Percentiles rank a stretch among this genome's conserved stretches.
phyloP scores from a whole-genome alignment of 2,888 invertebrate genomes.

The Drosophila algonquin region DNA sequence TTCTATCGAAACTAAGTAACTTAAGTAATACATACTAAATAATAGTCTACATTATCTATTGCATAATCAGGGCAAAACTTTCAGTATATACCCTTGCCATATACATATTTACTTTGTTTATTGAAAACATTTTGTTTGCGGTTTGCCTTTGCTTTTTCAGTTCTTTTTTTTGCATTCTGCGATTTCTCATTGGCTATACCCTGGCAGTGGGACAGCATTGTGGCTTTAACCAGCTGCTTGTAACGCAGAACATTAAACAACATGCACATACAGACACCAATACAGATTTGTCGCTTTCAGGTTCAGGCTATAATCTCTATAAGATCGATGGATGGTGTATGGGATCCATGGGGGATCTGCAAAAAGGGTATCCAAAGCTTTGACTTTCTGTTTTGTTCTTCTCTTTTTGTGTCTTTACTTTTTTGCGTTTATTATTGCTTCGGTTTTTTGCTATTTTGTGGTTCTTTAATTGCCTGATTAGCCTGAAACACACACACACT shows the following conservation, averaged over 20 bases:
- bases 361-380: background rate
- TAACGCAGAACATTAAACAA: background rate
- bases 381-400: constrained; percentile 31
- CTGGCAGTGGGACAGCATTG: background rate
- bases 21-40: background rate
- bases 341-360: too few species aligned
- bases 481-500: constrained; percentile 28
- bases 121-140: background rate
- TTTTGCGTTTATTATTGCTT: constrained; percentile 42
- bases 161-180: constrained; percentile 24
- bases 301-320: too few species aligned
- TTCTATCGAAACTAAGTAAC: background rate
- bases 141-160: background rate
- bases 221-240: background rate
- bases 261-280: too few species aligned
- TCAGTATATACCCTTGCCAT: constrained; percentile 9
- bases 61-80: constrained; percentile 41
- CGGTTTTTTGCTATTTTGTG: constrained; percentile 44
- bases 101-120: background rate
- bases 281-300: too few species aligned
- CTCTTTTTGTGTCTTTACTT: constrained; percentile 12
- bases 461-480: constrained; percentile 56
- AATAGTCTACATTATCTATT: background rate
- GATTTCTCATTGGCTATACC: background rate
- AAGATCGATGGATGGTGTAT: too few species aligned